Evolutionary conservation across 92 coral and sea anemone species (phyloP), one percentile per base, ranked within the genome.

Genomic region (Zoanthus sociatus): DNA sequence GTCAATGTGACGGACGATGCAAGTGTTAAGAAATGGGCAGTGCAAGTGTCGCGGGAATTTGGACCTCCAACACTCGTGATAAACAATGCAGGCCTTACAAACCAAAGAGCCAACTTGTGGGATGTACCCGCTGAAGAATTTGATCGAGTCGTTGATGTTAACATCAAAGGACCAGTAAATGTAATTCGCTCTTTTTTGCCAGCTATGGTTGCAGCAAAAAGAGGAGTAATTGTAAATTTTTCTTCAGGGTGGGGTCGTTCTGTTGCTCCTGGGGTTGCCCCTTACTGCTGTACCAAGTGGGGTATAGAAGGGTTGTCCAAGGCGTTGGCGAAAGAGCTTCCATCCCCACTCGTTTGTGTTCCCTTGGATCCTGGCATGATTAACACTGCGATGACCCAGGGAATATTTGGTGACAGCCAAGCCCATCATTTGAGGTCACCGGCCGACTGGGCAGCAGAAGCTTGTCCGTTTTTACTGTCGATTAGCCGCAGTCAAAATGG

Each of bases 291-390:
- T 7, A 51, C 82, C 9, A 86, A 86, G 51, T 86, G 89, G 89
- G 89, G 72, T 15, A 18, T 86, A 14, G 89, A 86, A 56, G 89
- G 89, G 9, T 64, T 86, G 26, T 86, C 83, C 9, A 61, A 63
- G 7, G 47, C 67, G 21, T 58, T 76, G 9, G 89, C 89, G 1
- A 12, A 7, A 61, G 83, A 86, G 56, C 89, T 86, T 9, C 89
- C 83, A 9, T 53, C 61, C 3, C 82, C 83, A 17, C 47, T 86
- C 76, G 44, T 73, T 17, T 56, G 89, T 56, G 61, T 86, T 47
- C 89, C 61, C 4, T 51, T 86, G 5, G 83, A 86, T 73, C 89
- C 89, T 45, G 89, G 89, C 7, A 72, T 42, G 6, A 74, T 76
- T 4, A 13, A 16, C 46, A 86, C 82, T 10, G 73, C 89, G 1